A percentile compares a stretch with the other conserved stretches of the same genome.
These are phyloP conservation scores for Lasioglossum oenotherae DNA, from an alignment of 2,888 invertebrate genomes.

Conservation along the genomic window DNA sequence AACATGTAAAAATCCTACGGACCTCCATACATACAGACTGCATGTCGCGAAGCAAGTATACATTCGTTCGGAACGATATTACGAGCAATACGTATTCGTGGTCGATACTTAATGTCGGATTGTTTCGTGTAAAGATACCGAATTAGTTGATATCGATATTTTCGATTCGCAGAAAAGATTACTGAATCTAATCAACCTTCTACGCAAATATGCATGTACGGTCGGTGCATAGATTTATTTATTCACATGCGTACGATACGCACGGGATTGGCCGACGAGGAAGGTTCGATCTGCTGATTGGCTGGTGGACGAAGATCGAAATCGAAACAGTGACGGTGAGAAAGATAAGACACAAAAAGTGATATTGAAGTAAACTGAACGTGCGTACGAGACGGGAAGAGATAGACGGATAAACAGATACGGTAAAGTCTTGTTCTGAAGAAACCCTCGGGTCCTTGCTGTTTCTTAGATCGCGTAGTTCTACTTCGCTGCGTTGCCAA, in stretches of 20 bases:
- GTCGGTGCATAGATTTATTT: slow-evolving; percentile 50
- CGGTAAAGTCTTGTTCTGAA: no score
- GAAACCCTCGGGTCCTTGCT: no score
- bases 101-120: background rate
- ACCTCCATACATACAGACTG: slow-evolving; percentile 26
- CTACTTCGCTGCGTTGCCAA: no score
- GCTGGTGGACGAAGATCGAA: slow-evolving; percentile 53
- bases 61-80: background rate
- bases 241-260: slow-evolving; percentile 64
- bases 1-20: slow-evolving; percentile 49
- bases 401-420: slow-evolving; percentile 46
- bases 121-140: background rate
- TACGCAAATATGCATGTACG: slow-evolving; percentile 56
- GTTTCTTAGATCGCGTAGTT: no score
- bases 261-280: slow-evolving; percentile 50
- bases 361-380: slow-evolving; percentile 43
- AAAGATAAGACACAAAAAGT: slow-evolving; percentile 55
- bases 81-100: background rate
- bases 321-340: slow-evolving; percentile 53
- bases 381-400: slow-evolving; percentile 24
- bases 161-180: background rate
- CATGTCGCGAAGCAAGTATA: background rate
- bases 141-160: background rate
- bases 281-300: slow-evolving; percentile 54
- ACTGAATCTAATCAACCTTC: background rate